Base-by-base conservation (phyloP, 2,888 invertebrate species). In the Rhingia campestris region DNA sequence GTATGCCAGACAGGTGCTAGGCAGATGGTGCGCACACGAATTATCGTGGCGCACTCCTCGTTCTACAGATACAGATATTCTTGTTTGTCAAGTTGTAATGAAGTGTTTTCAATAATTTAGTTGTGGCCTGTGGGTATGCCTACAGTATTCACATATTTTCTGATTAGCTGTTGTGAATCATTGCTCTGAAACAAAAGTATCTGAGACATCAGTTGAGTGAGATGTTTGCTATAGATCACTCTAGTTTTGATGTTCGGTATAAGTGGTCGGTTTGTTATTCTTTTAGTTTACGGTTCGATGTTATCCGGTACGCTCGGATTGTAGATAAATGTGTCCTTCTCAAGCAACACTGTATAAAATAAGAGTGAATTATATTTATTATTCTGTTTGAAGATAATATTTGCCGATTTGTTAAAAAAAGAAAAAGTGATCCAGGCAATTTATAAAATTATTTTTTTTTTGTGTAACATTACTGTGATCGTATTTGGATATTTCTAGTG, bases 1-100 rank as follows among this genome's bases (percentile, higher is more conserved):
- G 22, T 67, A 82, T 73, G 77, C 73, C 10, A 69, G 56, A 58
- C 82, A 82, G 67, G 81, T 77, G 72, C 43, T 12, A 56, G 33
- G 53, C 81, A 82, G 49, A 66, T 70, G 67, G 59, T 49, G 53
- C 35, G 58, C 43, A 53, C n/a, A n/a, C 22, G 22, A n/a, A 22
- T 22, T 2, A 22, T 22, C 22, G 22, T 22, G 22, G 22, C 22
- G 22, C 22, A 22, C 22, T 22, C 22, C 22, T 22, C 22, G 22
- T 22, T 22, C 22, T 22, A 22, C 22, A 22, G 22, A 22, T 22
- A 22, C 22, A 22, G 22, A 22, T 22, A 22, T 2, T 22, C 22
- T 22, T 22, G 22, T 22, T 22, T 22, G 22, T 22, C 22, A 22
- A 22, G 22, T 22, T 22, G 22, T 22, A 22, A 22, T 22, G 22